These are phyloP conservation scores for Probosciger aterrimus DNA, from an alignment of 2,113 vertebrate genomes.

Conservation along the genomic window DNA sequence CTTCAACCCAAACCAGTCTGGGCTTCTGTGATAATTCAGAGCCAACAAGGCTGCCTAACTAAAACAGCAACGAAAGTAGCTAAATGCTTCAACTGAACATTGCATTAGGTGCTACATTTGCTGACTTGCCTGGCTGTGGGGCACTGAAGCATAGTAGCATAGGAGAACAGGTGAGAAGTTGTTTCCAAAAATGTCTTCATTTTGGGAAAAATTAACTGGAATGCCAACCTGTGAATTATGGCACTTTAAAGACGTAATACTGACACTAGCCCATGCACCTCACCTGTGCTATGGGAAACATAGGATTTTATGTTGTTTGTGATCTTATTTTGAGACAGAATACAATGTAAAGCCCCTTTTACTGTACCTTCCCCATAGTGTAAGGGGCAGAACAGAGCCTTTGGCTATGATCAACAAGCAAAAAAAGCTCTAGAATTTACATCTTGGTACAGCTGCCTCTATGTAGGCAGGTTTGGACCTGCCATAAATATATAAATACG, in stretches of 20 bases:
- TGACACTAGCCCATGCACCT: too few species aligned
- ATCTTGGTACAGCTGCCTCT: not conserved
- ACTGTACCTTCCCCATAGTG: not conserved
- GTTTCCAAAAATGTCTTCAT: too few species aligned
- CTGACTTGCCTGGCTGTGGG: not conserved
- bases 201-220: not conserved
- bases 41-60: not conserved
- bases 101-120: fast-evolving
- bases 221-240: fast-evolving
- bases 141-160: fast-evolving
- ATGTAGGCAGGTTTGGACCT: not conserved
- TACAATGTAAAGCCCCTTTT: not conserved
- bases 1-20: not conserved
- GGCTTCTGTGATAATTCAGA: not conserved
- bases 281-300: fast-evolving
- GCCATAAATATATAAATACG: not conserved
- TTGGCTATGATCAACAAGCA: not conserved
- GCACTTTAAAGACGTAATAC: too few species aligned
- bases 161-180: not conserved
- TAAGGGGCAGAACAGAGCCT: not conserved
- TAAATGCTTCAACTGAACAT: too few species aligned
- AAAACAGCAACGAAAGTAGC: not conserved
- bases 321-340: not conserved
- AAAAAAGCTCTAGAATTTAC: not conserved
- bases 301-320: not conserved